phyloP scores from a whole-genome alignment of 2,797 vertebrate genomes.

The Melanogrammus aeglefinus region DNA sequence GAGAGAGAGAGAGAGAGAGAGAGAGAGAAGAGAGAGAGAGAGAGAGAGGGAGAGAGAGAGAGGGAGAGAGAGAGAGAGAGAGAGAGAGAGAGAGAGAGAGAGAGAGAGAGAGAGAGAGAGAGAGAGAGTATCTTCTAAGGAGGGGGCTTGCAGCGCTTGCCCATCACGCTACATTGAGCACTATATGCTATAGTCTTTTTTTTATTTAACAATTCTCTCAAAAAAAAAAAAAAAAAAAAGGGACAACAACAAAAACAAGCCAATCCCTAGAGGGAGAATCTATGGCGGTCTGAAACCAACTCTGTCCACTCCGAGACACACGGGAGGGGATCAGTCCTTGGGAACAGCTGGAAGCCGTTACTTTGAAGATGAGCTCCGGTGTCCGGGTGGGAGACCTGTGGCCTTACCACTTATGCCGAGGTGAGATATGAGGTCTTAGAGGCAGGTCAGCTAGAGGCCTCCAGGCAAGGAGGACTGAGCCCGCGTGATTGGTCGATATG shows the following conservation, averaged over 20 bases:
- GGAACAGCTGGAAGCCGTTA: constrained; percentile 92
- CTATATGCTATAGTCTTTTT: constrained; percentile 67
- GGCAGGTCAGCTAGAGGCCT: constrained; percentile 66
- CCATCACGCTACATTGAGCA: constrained; percentile 74
- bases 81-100: constrained; percentile 7
- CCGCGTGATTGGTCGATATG: constrained; percentile 31
- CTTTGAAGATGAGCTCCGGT: constrained; percentile 84
- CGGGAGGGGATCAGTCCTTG: constrained; percentile 79
- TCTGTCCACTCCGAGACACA: constrained; percentile 78
- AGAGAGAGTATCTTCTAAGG: constrained; percentile 17
- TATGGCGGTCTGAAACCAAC: constrained; percentile 79
- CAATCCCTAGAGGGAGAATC: constrained; percentile 54
- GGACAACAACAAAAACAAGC: constrained; percentile 81
- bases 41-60: constrained; percentile 35
- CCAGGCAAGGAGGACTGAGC: constrained; percentile 33
- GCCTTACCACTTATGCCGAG: constrained; percentile 81
- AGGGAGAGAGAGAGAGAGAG: too few species aligned
- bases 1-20: constrained; percentile 35
- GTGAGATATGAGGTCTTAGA: constrained; percentile 76
- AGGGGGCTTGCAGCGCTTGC: constrained; percentile 57
- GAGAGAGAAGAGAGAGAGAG: constrained; percentile 49
- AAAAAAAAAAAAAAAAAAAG: constrained; percentile 67
- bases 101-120: constrained; percentile 18
- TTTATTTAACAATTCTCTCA: constrained; percentile 63
- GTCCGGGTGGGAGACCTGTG: constrained; percentile 67